Percentiles rank a stretch among this genome's conserved stretches.
These are phyloP conservation scores for Sciurus vulgaris DNA, from an alignment of 2,797 vertebrate species.

Conservation along the genomic window DNA sequence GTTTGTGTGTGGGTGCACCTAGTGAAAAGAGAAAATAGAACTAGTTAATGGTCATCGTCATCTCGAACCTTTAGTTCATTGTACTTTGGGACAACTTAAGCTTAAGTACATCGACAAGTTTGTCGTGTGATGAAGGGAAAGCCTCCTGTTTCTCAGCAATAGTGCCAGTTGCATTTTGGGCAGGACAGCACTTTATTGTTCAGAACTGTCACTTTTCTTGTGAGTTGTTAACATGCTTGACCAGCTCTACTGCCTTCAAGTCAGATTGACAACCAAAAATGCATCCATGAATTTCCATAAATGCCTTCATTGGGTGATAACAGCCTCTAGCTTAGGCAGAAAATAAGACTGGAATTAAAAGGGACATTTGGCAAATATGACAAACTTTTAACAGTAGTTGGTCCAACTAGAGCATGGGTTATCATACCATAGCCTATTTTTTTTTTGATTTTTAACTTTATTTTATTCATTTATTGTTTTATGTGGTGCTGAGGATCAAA, in stretches of 20 bases:
- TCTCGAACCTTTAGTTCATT: background rate
- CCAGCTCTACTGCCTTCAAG: background rate
- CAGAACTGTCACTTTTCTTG: background rate
- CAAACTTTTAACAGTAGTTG: background rate
- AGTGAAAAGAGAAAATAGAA: background rate
- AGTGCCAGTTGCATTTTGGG: background rate
- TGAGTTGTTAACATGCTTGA: background rate
- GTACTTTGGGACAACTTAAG: background rate
- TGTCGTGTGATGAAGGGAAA: background rate
- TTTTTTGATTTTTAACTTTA: background rate
- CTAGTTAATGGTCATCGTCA: background rate
- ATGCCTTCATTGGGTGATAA: background rate
- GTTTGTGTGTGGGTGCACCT: background rate
- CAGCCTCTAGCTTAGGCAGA: slow-evolving; percentile 39
- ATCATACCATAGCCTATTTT: background rate
- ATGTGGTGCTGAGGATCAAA: too few relatives aligned
- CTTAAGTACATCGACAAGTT: background rate
- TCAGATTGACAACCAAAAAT: background rate
- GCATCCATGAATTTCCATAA: background rate
- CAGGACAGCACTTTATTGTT: background rate
- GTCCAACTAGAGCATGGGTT: background rate
- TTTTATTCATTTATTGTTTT: too few relatives aligned
- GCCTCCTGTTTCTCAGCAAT: background rate
- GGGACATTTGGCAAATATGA: background rate
- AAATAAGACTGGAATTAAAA: slow-evolving; percentile 3